phyloP scores from a whole-genome alignment of 2,888 invertebrate species.

The Arctia plantaginis region DNA sequence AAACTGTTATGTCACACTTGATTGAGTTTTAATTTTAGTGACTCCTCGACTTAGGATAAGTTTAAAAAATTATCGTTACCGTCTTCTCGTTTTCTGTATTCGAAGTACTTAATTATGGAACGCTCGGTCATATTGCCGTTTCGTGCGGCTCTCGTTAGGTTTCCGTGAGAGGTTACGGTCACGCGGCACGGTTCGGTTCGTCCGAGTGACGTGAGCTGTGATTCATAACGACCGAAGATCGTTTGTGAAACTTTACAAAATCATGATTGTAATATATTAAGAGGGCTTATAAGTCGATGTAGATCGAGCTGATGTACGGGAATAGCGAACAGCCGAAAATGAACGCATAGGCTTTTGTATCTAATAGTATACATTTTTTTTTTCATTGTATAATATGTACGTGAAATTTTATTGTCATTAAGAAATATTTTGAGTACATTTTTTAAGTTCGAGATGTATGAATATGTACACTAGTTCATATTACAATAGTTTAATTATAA shows the following conservation, averaged over 20 bases:
- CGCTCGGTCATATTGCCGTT: slow-evolving; percentile 34
- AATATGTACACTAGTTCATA: slow-evolving; percentile 40
- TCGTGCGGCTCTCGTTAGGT: slow-evolving; percentile 31
- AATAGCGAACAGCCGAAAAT: slow-evolving; percentile 44
- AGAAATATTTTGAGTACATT: slow-evolving; percentile 57
- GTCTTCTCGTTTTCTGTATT: slow-evolving; percentile 24
- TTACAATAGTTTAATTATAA: slow-evolving; percentile 29
- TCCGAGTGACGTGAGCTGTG: too few species aligned
- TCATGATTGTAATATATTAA: slow-evolving; percentile 36
- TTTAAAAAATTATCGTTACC: slow-evolving; percentile 44
- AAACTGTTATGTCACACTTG: slow-evolving; percentile 20
- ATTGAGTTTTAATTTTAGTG: slow-evolving; percentile 42
- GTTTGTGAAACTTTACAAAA: slow-evolving; percentile 43
- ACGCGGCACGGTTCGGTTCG: background rate
- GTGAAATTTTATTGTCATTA: slow-evolving; percentile 50
- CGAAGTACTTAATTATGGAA: slow-evolving; percentile 47
- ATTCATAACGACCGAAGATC: slow-evolving; percentile 14
- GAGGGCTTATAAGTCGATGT: slow-evolving; percentile 49
- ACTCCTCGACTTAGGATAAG: slow-evolving; percentile 48
- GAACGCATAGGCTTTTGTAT: slow-evolving; percentile 54
- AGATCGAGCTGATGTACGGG: slow-evolving; percentile 51
- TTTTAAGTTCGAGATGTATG: slow-evolving; percentile 50
- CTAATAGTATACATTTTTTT: slow-evolving; percentile 54
- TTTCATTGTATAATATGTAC: slow-evolving; percentile 57
- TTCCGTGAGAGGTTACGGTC: slow-evolving; percentile 8